phyloP scores from a whole-genome alignment of 2,888 invertebrate species.

The Escarpia spicata region DNA sequence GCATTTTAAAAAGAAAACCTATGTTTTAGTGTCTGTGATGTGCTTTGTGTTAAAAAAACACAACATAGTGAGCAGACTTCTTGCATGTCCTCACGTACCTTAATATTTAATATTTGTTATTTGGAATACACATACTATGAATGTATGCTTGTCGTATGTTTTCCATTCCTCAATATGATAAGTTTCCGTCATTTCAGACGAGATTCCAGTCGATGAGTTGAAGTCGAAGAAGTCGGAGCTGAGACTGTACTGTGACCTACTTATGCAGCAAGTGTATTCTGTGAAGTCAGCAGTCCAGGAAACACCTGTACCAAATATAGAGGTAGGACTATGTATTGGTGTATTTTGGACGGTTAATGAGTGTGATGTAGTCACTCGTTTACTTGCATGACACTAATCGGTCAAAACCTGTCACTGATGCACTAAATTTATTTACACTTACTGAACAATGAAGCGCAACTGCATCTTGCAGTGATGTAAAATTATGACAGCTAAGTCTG shows the following conservation, averaged over 20 bases:
- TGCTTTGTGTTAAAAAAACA: not conserved
- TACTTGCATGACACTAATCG: not conserved
- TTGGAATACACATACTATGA: not conserved
- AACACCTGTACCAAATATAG: constrained; percentile 3
- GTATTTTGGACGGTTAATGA: not conserved
- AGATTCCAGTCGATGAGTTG: constrained; percentile 65
- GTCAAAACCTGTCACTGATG: no score
- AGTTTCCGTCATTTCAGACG: constrained; percentile 43
- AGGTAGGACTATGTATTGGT: not conserved
- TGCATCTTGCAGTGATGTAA: no score
- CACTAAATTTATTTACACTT: not conserved
- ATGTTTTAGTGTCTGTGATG: not conserved
- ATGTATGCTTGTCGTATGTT: not conserved
- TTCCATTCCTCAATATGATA: not conserved
- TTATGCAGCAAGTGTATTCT: constrained; percentile 85
- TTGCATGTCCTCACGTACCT: not conserved
- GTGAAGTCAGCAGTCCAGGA: constrained; percentile 73
- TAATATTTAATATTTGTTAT: no score
- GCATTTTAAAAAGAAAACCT: no score
- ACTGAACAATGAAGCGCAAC: not conserved
- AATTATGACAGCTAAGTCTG: no score
- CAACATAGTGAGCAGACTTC: not conserved
- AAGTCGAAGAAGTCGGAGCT: constrained; percentile 81
- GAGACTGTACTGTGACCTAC: constrained; percentile 80
- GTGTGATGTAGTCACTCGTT: not conserved